Evolutionary conservation across 2,888 invertebrate genomes (phyloP).

Genomic region (Harpagoxenus sublaevis): DNA sequence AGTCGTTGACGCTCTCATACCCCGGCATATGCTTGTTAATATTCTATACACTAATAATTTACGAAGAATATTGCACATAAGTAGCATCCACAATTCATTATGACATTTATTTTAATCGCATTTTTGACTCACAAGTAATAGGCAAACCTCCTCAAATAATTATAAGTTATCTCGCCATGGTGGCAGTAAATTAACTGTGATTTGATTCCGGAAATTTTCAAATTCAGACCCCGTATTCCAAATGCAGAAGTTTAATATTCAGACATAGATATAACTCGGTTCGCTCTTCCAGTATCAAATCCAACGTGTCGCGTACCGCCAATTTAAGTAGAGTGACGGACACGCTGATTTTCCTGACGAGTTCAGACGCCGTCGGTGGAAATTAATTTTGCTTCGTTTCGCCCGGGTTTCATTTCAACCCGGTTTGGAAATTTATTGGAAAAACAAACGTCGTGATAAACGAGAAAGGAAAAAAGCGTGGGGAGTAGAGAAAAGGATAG

Average conservation of each 20-base stretch:
- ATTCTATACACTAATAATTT: too few relatives aligned
- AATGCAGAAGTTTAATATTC: constrained; percentile 30
- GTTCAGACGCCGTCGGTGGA: constrained; percentile 71
- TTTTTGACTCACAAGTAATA: too few relatives aligned
- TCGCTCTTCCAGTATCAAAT: constrained; percentile 67
- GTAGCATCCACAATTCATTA: too few relatives aligned
- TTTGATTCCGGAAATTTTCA: constrained; percentile 70
- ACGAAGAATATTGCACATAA: too few relatives aligned
- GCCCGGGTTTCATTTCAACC: constrained; percentile 51
- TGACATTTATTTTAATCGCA: too few relatives aligned
- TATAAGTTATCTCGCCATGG: constrained; percentile 51
- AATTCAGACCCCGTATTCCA: constrained; percentile 53
- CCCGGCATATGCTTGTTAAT: too few relatives aligned
- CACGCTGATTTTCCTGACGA: constrained; percentile 74
- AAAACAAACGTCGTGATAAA: constrained; percentile 62
- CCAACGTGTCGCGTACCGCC: constrained; percentile 65
- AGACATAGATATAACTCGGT: constrained; percentile 56
- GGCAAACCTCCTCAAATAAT: too few relatives aligned
- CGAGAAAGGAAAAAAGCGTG: constrained; percentile 38
- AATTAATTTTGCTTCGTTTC: constrained; percentile 77
- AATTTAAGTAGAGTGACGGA: constrained; percentile 63
- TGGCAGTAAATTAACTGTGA: constrained; percentile 66
- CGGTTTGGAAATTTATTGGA: constrained; percentile 62
- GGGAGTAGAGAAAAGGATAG: constrained; percentile 3
- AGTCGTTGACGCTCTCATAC: too few relatives aligned